These are phyloP conservation scores for Xestia xanthographa DNA, from an alignment of 2,888 invertebrate genomes.

Conservation along the genomic window DNA sequence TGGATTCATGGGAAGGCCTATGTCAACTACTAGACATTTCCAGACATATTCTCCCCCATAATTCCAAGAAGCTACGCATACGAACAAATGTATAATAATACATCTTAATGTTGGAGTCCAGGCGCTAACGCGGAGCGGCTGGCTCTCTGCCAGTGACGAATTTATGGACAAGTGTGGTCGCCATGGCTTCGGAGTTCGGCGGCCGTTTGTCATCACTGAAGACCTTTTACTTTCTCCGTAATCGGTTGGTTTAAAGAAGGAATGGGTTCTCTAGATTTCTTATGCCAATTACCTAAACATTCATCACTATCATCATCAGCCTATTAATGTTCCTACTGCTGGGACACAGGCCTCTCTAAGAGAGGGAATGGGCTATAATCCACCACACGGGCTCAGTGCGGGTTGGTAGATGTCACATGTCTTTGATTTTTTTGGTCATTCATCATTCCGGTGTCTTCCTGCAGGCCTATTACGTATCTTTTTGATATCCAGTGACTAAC, in stretches of 20 bases:
- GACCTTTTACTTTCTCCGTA: conserved; percentile 45
- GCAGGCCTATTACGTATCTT: no score
- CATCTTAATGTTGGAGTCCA: conserved; percentile 50
- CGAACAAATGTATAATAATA: conserved; percentile 46
- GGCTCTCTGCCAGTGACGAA: conserved; percentile 74
- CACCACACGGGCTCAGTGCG: no score
- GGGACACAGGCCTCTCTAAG: no score
- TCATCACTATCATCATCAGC: no score
- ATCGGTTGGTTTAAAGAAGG: not conserved
- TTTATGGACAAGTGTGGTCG: conserved; percentile 63
- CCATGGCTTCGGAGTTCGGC: conserved; percentile 49
- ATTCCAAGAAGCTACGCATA: conserved; percentile 21
- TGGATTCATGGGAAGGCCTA: not conserved
- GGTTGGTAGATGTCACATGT: no score
- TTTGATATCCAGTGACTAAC: no score
- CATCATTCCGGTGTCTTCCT: no score
- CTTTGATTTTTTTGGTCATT: no score
- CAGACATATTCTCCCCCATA: conserved; percentile 1
- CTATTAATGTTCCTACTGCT: no score
- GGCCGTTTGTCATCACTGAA: conserved; percentile 50
- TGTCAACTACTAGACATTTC: not conserved
- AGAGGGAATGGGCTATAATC: no score
- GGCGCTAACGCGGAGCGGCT: conserved; percentile 64
- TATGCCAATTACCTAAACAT: not conserved
- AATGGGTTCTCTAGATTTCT: not conserved